A percentile compares a stretch with the other conserved stretches of the same genome.
phyloP scores from a whole-genome alignment of 2,797 vertebrate species.

The Danio kyathit region DNA sequence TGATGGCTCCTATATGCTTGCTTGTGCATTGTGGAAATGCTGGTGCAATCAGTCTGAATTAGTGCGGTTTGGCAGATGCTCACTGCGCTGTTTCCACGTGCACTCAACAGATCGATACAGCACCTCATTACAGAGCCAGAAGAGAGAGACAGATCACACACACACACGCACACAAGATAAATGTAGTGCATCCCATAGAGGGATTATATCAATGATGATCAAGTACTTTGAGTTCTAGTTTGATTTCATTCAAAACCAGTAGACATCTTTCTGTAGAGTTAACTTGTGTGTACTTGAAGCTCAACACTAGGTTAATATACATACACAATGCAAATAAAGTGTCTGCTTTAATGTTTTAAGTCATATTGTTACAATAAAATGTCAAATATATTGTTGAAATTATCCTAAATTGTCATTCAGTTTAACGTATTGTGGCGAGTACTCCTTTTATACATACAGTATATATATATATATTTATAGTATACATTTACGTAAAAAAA shows the following conservation, averaged over 20 bases:
- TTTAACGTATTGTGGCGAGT: no score
- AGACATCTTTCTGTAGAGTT: background rate
- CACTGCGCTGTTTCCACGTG: slow-evolving; percentile 38
- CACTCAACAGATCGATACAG: slow-evolving; percentile 54
- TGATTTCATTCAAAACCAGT: slow-evolving; percentile 8
- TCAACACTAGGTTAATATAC: background rate
- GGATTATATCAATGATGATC: slow-evolving; percentile 19
- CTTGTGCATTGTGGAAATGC: slow-evolving; percentile 38
- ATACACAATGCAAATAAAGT: background rate
- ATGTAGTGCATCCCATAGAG: background rate
- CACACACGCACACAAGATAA: slow-evolving; percentile 31
- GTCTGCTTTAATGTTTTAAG: no score
- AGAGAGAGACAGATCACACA: slow-evolving; percentile 32
- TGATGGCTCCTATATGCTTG: slow-evolving; percentile 10
- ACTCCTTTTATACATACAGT: no score
- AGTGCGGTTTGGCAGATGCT: slow-evolving; percentile 44
- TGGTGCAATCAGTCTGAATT: slow-evolving; percentile 55
- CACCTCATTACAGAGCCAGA: slow-evolving; percentile 50
- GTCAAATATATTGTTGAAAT: no score
- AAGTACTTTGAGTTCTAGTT: slow-evolving; percentile 1
- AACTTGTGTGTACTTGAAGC: background rate
- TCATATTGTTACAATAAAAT: no score
- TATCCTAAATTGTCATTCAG: no score
- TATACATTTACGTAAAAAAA: no score
- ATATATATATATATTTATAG: no score